These are phyloP conservation scores for Larimichthys crocea DNA, from an alignment of 2,113 vertebrate genomes.

Conservation along the genomic window DNA sequence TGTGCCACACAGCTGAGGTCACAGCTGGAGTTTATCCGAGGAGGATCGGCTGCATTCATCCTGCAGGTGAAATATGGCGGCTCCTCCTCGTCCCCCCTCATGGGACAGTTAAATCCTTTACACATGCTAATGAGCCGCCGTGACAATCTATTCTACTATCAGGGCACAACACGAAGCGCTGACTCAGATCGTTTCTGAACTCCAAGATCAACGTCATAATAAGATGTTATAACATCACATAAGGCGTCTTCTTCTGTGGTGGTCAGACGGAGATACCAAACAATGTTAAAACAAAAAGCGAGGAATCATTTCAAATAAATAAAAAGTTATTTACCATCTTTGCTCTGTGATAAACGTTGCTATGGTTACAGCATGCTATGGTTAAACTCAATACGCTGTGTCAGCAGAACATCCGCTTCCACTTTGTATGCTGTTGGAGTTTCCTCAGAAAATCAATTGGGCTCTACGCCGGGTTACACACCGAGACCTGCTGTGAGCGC, in stretches of 20 bases:
- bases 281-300: background rate
- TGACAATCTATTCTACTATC: slow-evolving; percentile 37
- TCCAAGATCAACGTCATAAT: too few species aligned
- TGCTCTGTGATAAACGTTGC: slow-evolving; percentile 48
- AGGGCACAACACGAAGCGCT: slow-evolving; percentile 49
- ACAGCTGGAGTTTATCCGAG: slow-evolving; percentile 58
- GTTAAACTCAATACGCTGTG: slow-evolving; percentile 16
- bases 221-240: background rate
- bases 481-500: background rate
- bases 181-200: slow-evolving; percentile 57
- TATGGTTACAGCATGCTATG: slow-evolving; percentile 40
- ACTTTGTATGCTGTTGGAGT: slow-evolving; percentile 53
- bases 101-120: slow-evolving; percentile 62
- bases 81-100: slow-evolving; percentile 48
- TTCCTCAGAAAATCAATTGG: slow-evolving; percentile 51
- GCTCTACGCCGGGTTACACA: slow-evolving; percentile 11
- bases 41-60: slow-evolving; percentile 18
- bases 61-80: slow-evolving; percentile 42
- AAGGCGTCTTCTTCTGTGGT: too few species aligned
- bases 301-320: background rate
- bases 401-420: slow-evolving; percentile 62
- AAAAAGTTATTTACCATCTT: background rate
- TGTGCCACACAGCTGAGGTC: slow-evolving; percentile 39
- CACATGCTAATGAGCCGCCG: slow-evolving; percentile 59
- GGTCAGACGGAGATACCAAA: too few species aligned